Evolutionary conservation across 2,888 invertebrate genomes (phyloP).

Genomic region (Colostygia pectinataria): DNA sequence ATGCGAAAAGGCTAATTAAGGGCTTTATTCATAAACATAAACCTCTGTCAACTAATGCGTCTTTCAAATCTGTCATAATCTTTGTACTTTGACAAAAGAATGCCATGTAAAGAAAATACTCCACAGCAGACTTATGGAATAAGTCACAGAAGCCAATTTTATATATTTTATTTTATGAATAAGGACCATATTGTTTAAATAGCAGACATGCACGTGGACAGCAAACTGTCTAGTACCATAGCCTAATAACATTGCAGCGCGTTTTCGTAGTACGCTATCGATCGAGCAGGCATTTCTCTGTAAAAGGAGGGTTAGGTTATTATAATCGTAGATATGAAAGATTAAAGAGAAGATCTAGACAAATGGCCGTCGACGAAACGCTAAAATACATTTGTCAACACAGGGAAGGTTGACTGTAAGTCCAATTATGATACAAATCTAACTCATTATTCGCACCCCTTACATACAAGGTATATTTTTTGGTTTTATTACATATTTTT

Average conservation of each 20-base stretch:
- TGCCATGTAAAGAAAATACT: no score
- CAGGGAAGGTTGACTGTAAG: background rate
- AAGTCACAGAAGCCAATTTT: no score
- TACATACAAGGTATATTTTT: constrained; percentile 18
- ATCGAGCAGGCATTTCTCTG: background rate
- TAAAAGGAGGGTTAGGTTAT: constrained; percentile 1
- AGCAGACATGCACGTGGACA: no score
- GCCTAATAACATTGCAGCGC: no score
- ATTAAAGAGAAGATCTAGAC: constrained; percentile 9
- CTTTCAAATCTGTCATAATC: no score
- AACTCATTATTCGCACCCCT: constrained; percentile 19
- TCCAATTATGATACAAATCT: constrained; percentile 11
- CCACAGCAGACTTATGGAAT: no score
- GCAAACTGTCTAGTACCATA: no score
- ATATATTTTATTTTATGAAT: no score
- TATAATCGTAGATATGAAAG: constrained; percentile 14
- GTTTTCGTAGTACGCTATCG: background rate
- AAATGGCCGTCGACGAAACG: constrained; percentile 1
- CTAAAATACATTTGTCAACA: constrained; percentile 5
- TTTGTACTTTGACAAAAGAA: no score
- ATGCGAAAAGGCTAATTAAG: background rate
- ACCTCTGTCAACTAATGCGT: no score
- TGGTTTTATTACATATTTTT: constrained; percentile 17
- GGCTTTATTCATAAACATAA: no score
- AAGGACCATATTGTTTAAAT: no score